These are phyloP conservation scores for Scaptomyza pallida DNA, from an alignment of 1,140 invertebrate genomes.

Conservation along the genomic window DNA sequence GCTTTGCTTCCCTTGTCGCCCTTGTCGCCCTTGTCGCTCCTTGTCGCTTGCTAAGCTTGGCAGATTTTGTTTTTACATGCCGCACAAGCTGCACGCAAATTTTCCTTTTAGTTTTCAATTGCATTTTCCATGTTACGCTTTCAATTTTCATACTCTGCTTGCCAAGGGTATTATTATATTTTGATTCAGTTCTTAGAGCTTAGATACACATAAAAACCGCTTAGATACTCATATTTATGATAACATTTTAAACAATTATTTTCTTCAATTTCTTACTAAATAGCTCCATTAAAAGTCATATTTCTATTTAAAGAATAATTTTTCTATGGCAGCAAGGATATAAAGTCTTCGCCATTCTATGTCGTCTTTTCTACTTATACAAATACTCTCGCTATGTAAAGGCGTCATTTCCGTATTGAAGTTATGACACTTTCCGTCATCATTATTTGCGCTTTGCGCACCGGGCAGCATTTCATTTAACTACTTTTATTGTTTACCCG, in stretches of 20 bases:
- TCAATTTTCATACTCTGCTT: neutral
- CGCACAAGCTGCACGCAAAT: constrained; percentile 22
- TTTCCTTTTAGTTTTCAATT: constrained; percentile 10
- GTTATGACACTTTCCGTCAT: constrained; percentile 51
- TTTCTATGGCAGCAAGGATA: neutral
- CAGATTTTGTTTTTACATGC: constrained; percentile 3
- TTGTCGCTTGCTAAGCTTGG: neutral
- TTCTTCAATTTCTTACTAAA: too few relatives aligned
- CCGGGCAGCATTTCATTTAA: constrained; percentile 10
- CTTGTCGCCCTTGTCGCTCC: neutral
- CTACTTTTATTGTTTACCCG: constrained; percentile 31
- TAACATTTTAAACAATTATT: too few relatives aligned
- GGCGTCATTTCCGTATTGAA: constrained; percentile 59
- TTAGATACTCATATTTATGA: too few relatives aligned
- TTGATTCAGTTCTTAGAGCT: neutral
- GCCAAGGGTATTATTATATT: neutral
- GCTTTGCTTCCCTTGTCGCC: too few relatives aligned
- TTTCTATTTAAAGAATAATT: neutral
- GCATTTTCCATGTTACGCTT: constrained; percentile 10
- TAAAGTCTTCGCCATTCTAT: neutral
- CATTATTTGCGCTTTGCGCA: constrained; percentile 42
- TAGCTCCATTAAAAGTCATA: too few relatives aligned
- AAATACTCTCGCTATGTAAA: constrained; percentile 9
- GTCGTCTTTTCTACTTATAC: constrained; percentile 5
- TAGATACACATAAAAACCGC: too few relatives aligned